A percentile compares a stretch with the other conserved stretches of the same genome.
phyloP scores from a whole-genome alignment of 1,140 invertebrate genomes.

The Scaptomyza montana region DNA sequence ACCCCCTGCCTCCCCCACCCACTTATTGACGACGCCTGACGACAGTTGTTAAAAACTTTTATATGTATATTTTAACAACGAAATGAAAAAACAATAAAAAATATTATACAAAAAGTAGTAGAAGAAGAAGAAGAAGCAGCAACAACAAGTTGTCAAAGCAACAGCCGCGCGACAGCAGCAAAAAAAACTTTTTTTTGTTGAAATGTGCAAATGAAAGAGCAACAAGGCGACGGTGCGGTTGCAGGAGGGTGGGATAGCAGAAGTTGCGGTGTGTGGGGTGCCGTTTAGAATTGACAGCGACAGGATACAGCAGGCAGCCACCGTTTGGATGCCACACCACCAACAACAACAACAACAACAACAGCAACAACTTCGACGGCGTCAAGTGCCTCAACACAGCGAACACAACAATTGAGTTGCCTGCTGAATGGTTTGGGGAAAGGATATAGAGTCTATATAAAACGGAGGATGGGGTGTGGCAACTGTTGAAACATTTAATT shows the following conservation, averaged over 20 bases:
- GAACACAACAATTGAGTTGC: constrained; percentile 76
- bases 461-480: not conserved
- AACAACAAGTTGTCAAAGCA: constrained; percentile 34
- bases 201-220: constrained; percentile 83
- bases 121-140: constrained; percentile 37
- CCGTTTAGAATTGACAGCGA: constrained; percentile 66
- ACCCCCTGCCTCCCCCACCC: not conserved
- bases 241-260: not conserved
- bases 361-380: constrained; percentile 24
- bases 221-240: constrained; percentile 53
- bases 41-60: constrained; percentile 74
- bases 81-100: constrained; percentile 83
- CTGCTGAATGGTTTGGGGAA: constrained; percentile 3
- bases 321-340: constrained; percentile 27
- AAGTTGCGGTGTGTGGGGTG: not conserved
- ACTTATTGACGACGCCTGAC: constrained; percentile 16
- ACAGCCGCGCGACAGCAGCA: constrained; percentile 25
- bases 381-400: constrained; percentile 70
- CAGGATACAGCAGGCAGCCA: constrained; percentile 67
- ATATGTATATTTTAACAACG: constrained; percentile 75
- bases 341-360: constrained; percentile 10
- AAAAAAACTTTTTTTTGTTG: constrained; percentile 57
- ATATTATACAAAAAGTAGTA: constrained; percentile 16
- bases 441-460: no score
- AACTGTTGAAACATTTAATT: constrained; percentile 75